Percentiles rank a stretch among this genome's conserved stretches.
Conservation (phyloP, 23 tunicate species). For the Phallusia fumigata region DNA sequence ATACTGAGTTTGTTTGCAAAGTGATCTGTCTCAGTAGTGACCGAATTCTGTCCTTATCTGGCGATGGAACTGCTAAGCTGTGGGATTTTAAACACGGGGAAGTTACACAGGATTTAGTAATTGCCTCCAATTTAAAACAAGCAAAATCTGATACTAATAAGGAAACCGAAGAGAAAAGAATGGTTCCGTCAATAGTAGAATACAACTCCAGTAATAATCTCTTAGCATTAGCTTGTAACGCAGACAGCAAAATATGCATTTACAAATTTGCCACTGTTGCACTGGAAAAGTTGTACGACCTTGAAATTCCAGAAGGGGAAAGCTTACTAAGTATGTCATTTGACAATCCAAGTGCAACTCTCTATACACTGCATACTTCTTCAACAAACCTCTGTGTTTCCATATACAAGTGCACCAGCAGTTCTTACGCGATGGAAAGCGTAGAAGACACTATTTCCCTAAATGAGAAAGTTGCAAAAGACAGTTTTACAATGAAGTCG, state of each 20-base stretch:
- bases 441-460: background rate
- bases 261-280: background rate
- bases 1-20: slow-evolving; percentile 74
- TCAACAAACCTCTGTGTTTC: background rate
- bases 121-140: background rate
- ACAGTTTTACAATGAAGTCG: background rate
- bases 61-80: slow-evolving; percentile 61
- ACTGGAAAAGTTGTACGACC: background rate
- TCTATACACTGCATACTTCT: background rate
- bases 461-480: background rate
- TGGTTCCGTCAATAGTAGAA: slow-evolving; percentile 34
- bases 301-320: background rate
- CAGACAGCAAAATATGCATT: background rate
- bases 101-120: slow-evolving; percentile 8
- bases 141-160: background rate
- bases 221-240: slow-evolving; percentile 31
- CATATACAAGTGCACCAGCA: background rate
- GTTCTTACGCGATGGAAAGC: background rate
- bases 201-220: background rate
- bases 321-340: background rate
- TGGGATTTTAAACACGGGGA: slow-evolving; percentile 61
- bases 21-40: slow-evolving; percentile 8
- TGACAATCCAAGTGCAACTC: background rate
- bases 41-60: slow-evolving; percentile 60
- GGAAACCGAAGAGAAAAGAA: background rate